phyloP scores from a whole-genome alignment of 2,888 invertebrate species.

The Synanthedon vespiformis region DNA sequence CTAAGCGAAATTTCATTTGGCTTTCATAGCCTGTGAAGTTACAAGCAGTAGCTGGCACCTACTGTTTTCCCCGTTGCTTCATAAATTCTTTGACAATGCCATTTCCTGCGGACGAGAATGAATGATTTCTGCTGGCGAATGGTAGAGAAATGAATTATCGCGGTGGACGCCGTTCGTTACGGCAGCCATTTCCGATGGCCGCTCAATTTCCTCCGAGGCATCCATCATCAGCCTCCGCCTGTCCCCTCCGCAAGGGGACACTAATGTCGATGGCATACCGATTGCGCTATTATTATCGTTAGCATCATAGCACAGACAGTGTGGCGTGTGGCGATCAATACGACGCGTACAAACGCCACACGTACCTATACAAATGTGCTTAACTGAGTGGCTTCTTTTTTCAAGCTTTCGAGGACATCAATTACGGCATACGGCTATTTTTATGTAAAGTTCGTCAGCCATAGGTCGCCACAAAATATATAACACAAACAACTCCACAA shows the following conservation, averaged over 20 bases:
- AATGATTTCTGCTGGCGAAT: not conserved
- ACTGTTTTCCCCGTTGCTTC: not conserved
- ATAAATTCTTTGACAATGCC: not conserved
- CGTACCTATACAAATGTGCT: no score
- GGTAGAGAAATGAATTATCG: not conserved
- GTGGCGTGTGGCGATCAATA: no score
- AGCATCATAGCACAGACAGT: not conserved
- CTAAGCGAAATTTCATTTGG: not conserved
- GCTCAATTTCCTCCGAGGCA: constrained; percentile 1
- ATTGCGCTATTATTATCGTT: not conserved
- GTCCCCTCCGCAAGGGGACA: not conserved
- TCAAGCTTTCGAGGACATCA: no score
- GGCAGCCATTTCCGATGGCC: not conserved
- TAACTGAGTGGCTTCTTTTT: no score
- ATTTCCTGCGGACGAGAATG: not conserved
- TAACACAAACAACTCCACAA: no score
- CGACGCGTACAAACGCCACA: no score
- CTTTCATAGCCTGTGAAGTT: not conserved
- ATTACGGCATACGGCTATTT: no score
- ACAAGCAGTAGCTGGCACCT: no score
- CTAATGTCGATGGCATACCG: not conserved
- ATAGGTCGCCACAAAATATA: no score
- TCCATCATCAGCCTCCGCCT: not conserved
- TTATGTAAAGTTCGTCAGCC: no score
- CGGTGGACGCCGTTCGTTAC: not conserved